Conservation (phyloP, 2,113 vertebrate genomes). For the Paratilapia polleni region DNA sequence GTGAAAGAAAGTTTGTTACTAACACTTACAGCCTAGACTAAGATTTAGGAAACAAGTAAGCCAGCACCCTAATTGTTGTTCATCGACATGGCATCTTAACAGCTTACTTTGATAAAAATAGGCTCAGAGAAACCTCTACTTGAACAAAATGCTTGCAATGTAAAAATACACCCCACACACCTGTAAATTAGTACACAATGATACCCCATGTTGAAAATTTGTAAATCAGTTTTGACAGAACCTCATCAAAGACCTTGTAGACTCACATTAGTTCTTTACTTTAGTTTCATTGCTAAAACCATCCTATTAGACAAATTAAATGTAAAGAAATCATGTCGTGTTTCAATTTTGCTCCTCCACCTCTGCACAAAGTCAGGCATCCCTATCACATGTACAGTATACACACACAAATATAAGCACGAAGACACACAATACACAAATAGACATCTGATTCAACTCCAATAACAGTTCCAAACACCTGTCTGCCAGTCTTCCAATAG, state of each 20-base stretch:
- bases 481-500: slow-evolving; percentile 56
- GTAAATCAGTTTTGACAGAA: background rate
- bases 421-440: slow-evolving; percentile 13
- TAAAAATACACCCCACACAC: background rate
- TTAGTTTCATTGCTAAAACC: background rate
- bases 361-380: background rate
- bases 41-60: background rate
- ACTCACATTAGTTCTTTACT: background rate
- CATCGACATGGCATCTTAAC: background rate
- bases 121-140: background rate
- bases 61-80: background rate
- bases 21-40: background rate
- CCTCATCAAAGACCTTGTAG: background rate
- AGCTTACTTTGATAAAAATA: background rate
- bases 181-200: background rate
- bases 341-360: background rate
- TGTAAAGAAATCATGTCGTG: too few relatives aligned
- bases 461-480: slow-evolving; percentile 52
- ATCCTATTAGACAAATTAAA: too few relatives aligned
- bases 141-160: background rate
- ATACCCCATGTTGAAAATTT: background rate
- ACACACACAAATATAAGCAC: background rate
- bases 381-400: background rate
- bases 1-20: background rate
- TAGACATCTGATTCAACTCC: slow-evolving; percentile 39